Evolutionary conservation across 2,888 invertebrate genomes (phyloP).

Genomic region (Parascotia fuliginaria): DNA sequence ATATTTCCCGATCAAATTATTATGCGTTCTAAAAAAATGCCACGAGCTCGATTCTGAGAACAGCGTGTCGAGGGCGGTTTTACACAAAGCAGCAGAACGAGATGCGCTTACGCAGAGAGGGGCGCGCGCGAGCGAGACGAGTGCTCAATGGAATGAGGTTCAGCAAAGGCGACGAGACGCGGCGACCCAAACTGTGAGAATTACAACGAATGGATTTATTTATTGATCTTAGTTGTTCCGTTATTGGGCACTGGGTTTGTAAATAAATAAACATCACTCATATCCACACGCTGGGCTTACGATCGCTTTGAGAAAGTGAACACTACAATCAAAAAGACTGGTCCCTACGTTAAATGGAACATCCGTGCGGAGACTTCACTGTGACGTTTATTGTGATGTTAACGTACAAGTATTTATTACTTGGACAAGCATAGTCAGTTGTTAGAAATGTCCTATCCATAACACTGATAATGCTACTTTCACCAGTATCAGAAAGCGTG

Average conservation of each 20-base stretch:
- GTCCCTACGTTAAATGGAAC: slow-evolving; percentile 59
- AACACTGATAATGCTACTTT: not conserved
- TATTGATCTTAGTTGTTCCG: slow-evolving; percentile 80
- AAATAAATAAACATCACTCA: slow-evolving; percentile 68
- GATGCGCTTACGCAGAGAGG: slow-evolving; percentile 47
- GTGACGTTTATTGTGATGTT: slow-evolving; percentile 22
- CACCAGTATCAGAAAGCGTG: too few species aligned
- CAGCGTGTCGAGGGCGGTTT: slow-evolving; percentile 75
- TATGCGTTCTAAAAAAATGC: slow-evolving; percentile 82
- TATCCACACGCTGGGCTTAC: slow-evolving; percentile 42
- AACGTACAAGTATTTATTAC: slow-evolving; percentile 7
- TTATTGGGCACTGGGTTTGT: slow-evolving; percentile 67
- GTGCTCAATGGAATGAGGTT: slow-evolving; percentile 78
- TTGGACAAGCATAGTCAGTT: slow-evolving; percentile 1
- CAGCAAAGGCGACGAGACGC: slow-evolving; percentile 63
- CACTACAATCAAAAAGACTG: slow-evolving; percentile 38
- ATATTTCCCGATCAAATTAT: slow-evolving; percentile 86
- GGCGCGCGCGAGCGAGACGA: slow-evolving; percentile 58
- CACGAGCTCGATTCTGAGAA: slow-evolving; percentile 80
- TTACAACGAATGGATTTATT: slow-evolving; percentile 83
- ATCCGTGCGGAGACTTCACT: slow-evolving; percentile 51
- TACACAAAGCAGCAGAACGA: slow-evolving; percentile 70
- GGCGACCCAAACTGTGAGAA: slow-evolving; percentile 76
- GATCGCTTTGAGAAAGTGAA: slow-evolving; percentile 53
- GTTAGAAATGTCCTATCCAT: not conserved